Percentiles rank a stretch among this genome's conserved stretches.
These are phyloP conservation scores for Rousettus madagascariensis DNA, from an alignment of 2,797 vertebrate genomes.

Conservation along the genomic window DNA sequence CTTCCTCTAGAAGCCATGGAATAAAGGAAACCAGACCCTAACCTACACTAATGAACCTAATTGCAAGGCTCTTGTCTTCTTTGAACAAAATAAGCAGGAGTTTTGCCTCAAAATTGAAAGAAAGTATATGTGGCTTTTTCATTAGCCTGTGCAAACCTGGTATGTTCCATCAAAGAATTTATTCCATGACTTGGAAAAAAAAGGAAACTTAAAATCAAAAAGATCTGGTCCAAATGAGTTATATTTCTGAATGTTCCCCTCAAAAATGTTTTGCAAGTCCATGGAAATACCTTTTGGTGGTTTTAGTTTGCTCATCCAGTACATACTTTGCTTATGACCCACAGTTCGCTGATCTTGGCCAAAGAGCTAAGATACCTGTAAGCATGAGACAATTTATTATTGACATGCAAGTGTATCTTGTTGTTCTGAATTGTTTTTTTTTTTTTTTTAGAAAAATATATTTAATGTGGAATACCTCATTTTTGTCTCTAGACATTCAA, in stretches of 20 bases:
- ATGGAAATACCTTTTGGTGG: slow-evolving; percentile 66
- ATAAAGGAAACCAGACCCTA: slow-evolving; percentile 74
- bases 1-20: slow-evolving; percentile 64
- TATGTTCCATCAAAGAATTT: slow-evolving; percentile 79
- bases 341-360: slow-evolving; percentile 37
- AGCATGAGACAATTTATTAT: slow-evolving; percentile 2
- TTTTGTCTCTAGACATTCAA: neutral
- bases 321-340: slow-evolving; percentile 61
- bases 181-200: slow-evolving; percentile 78
- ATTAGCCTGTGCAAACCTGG: slow-evolving; percentile 73
- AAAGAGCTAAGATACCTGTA: neutral
- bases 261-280: slow-evolving; percentile 77
- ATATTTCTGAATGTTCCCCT: slow-evolving; percentile 71
- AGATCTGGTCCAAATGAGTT: slow-evolving; percentile 75
- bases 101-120: slow-evolving; percentile 69
- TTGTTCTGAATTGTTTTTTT: neutral
- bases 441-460: neutral
- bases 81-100: slow-evolving; percentile 71
- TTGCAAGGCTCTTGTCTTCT: slow-evolving; percentile 68
- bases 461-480: neutral
- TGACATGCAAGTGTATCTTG: neutral
- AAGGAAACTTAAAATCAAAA: slow-evolving; percentile 78
- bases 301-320: slow-evolving; percentile 71
- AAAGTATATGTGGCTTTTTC: slow-evolving; percentile 71
- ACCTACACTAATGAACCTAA: slow-evolving; percentile 62